Conservation (phyloP, 2,113 vertebrate species). For the Procapra przewalskii region DNA sequence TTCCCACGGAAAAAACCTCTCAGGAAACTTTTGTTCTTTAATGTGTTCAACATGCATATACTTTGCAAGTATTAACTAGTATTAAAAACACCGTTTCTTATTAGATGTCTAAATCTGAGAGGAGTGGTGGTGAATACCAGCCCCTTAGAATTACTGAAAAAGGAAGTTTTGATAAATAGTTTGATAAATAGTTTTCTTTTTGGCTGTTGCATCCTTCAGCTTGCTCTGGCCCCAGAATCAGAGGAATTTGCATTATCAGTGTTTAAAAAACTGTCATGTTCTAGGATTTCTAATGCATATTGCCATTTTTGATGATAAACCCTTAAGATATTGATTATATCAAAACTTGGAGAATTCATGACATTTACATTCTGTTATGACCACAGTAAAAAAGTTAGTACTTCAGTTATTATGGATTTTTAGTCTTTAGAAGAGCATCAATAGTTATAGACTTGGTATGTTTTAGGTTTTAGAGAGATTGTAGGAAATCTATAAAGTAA, state of each 20-base stretch:
- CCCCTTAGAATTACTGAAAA: slow-evolving; percentile 42
- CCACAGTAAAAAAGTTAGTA: neutral
- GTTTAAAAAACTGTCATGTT: neutral
- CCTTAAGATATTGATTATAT: neutral
- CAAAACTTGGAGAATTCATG: slow-evolving; percentile 6
- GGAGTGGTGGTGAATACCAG: slow-evolving; percentile 37
- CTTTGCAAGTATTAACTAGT: slow-evolving; percentile 44
- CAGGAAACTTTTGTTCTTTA: slow-evolving; percentile 76
- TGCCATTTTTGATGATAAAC: slow-evolving; percentile 13
- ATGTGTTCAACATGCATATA: slow-evolving; percentile 65
- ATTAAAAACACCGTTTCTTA: slow-evolving; percentile 64
- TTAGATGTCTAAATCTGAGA: slow-evolving; percentile 59
- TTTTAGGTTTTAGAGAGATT: slow-evolving; percentile 69
- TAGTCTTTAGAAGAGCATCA: slow-evolving; percentile 19
- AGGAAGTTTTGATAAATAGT: slow-evolving; percentile 31
- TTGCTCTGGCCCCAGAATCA: neutral
- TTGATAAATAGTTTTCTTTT: slow-evolving; percentile 2
- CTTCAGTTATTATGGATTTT: slow-evolving; percentile 38
- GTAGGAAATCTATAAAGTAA: slow-evolving; percentile 48
- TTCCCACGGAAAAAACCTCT: slow-evolving; percentile 68
- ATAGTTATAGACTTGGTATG: slow-evolving; percentile 51
- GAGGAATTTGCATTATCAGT: neutral
- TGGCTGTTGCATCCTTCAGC: neutral
- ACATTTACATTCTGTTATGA: neutral
- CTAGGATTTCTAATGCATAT: neutral